phyloP scores from a whole-genome alignment of 2,888 invertebrate genomes.

The Euzophera pinguis region DNA sequence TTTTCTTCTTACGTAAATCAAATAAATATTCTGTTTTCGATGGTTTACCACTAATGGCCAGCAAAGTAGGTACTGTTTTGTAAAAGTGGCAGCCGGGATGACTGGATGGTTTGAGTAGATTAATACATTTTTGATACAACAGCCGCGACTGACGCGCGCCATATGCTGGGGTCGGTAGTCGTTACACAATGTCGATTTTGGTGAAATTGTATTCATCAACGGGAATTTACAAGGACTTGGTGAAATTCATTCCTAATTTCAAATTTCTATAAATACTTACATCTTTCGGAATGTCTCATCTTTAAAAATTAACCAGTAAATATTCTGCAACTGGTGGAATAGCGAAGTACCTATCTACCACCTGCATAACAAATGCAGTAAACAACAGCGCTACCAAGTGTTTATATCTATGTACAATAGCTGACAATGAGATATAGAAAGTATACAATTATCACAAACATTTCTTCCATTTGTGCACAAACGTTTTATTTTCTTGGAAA shows the following conservation, averaged over 20 bases:
- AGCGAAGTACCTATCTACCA: background rate
- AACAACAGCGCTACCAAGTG: conserved; percentile 4
- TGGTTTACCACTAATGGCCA: background rate
- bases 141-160: conserved; percentile 38
- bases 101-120: conserved; percentile 67
- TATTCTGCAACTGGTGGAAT: background rate
- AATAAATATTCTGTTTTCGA: background rate
- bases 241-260: background rate
- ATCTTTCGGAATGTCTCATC: too few relatives aligned
- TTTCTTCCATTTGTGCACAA: background rate
- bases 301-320: background rate
- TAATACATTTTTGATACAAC: conserved; percentile 55
- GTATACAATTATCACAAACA: conserved; percentile 1
- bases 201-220: conserved; percentile 5
- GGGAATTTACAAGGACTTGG: conserved; percentile 12
- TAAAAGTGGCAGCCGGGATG: conserved; percentile 54
- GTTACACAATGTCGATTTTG: conserved; percentile 32
- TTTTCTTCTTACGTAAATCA: too few relatives aligned
- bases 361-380: conserved; percentile 2
- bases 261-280: too few relatives aligned
- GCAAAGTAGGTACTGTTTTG: conserved; percentile 1
- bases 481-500: too few relatives aligned
- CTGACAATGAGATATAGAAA: background rate
- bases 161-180: conserved; percentile 57
- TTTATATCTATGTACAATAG: conserved; percentile 9